Base-by-base conservation (phyloP, 2,797 vertebrate species). In the Enteromius afrohamiltoni region DNA sequence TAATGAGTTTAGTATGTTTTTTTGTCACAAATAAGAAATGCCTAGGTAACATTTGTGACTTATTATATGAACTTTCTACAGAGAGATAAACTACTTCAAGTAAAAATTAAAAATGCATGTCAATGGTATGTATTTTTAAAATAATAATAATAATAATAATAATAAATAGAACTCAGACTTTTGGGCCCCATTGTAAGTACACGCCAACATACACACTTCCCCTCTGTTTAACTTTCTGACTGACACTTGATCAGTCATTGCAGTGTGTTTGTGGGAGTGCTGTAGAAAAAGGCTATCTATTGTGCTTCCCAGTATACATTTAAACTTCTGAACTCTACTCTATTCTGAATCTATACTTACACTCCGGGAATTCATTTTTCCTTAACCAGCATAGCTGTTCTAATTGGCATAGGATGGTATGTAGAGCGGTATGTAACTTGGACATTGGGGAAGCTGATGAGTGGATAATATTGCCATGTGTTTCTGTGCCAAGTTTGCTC, bases 171-270 rank as follows among this genome's bases (percentile, higher is more conserved):
- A 55, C 40, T 77, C 55, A 45, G 75, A 45, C 51, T 6, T 62
- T 47, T 8, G 16, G 58, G 40, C 55, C 74, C 58, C 64, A 64
- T 49, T 42, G 16, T 60, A 79, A 29, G 62, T 13, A 79, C 55
- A 74, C 75, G 31, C 79, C 65, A 58, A 51, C 78, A 85, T 83
- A 84, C 67, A 86, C 62, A 82, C 78, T 84, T 64, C 69, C 2
- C 58, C 26, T 85, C 34, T 80, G 83, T 73, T 73, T 84, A 73
- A 79, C 60, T 71, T 55, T 68, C 80, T 76, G 71, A 67, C 71
- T 76, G 71, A 74, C 71, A 55, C 80, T 76, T 82, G 60, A 75
- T 82, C 80, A 83, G 23, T 75, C 71, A 83, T 75, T 75, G 65
- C 10, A 29, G 34, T 45, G 42, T 42, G 60, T 82, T 75, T 67